Evolutionary conservation across 2,888 invertebrate species (phyloP).

Genomic region (Zygothrica quintamaculata): DNA sequence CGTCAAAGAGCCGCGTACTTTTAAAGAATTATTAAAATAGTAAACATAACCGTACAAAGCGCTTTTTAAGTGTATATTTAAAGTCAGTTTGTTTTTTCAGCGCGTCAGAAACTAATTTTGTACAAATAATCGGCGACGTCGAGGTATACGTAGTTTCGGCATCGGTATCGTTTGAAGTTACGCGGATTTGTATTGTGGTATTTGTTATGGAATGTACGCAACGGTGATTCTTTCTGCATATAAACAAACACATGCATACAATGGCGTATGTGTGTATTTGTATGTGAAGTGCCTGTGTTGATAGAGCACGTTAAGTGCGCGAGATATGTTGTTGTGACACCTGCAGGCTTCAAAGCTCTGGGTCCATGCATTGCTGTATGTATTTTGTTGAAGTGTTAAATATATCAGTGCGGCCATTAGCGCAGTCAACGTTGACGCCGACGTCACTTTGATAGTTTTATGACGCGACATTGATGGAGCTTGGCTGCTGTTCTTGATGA

Average conservation of each 20-base stretch:
- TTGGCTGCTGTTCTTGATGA: slow-evolving; percentile 9
- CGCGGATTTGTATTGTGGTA: slow-evolving; percentile 57
- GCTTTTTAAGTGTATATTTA: slow-evolving; percentile 71
- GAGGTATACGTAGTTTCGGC: too few relatives aligned
- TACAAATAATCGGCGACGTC: slow-evolving; percentile 69
- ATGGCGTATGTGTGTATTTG: not conserved
- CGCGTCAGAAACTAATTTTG: slow-evolving; percentile 73
- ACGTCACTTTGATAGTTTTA: slow-evolving; percentile 48
- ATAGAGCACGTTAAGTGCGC: slow-evolving; percentile 19
- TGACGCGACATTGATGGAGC: slow-evolving; percentile 30
- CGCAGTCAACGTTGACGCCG: slow-evolving; percentile 45
- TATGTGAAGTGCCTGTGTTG: slow-evolving; percentile 19
- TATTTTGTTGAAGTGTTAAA: slow-evolving; percentile 21
- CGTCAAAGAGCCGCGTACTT: slow-evolving; percentile 68
- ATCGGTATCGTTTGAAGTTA: slow-evolving; percentile 59
- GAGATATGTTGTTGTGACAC: slow-evolving; percentile 54
- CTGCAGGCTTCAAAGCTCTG: slow-evolving; percentile 45
- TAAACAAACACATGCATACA: not conserved
- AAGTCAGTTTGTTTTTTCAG: slow-evolving; percentile 30
- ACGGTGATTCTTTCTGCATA: slow-evolving; percentile 48
- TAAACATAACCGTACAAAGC: slow-evolving; percentile 66
- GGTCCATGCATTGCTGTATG: slow-evolving; percentile 12
- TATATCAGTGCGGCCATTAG: slow-evolving; percentile 57
- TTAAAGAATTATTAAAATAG: slow-evolving; percentile 74
- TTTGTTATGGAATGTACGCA: slow-evolving; percentile 56